A percentile compares a stretch with the other conserved stretches of the same genome.
Evolutionary conservation across 2,113 vertebrate species (phyloP).

Genomic region (Stegostoma tigrinum): DNA sequence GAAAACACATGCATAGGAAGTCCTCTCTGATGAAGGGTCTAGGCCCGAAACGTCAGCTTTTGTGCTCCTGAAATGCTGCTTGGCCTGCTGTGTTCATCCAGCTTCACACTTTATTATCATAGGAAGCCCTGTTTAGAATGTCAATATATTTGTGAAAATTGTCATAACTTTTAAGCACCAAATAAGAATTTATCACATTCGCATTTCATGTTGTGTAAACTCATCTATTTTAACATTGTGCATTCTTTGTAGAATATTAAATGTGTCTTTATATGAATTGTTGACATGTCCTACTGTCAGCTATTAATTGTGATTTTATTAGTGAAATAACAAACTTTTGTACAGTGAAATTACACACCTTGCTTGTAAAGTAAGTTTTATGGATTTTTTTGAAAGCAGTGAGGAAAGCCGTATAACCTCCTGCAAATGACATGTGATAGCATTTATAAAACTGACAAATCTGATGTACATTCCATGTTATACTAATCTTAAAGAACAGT

Average conservation of each 20-base stretch:
- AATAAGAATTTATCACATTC: neutral
- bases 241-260: neutral
- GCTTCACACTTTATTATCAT: too few relatives aligned
- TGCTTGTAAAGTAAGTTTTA: neutral
- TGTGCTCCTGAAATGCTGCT: too few relatives aligned
- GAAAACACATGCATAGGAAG: neutral
- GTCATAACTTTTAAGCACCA: neutral
- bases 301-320: neutral
- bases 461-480: slow-evolving; percentile 2
- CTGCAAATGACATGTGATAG: neutral
- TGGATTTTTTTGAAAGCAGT: neutral
- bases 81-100: too few relatives aligned
- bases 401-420: too few relatives aligned
- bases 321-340: neutral
- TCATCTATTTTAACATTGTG: neutral
- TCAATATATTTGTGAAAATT: neutral
- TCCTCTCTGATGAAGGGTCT: too few relatives aligned
- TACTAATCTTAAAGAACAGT: neutral
- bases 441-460: slow-evolving; percentile 27
- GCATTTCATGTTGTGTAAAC: neutral
- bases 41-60: too few relatives aligned
- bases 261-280: neutral
- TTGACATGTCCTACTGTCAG: neutral
- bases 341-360: neutral
- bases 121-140: neutral